These are phyloP conservation scores for Hydrocynus forskahlii DNA, from an alignment of 2,797 vertebrate genomes.

Conservation along the genomic window DNA sequence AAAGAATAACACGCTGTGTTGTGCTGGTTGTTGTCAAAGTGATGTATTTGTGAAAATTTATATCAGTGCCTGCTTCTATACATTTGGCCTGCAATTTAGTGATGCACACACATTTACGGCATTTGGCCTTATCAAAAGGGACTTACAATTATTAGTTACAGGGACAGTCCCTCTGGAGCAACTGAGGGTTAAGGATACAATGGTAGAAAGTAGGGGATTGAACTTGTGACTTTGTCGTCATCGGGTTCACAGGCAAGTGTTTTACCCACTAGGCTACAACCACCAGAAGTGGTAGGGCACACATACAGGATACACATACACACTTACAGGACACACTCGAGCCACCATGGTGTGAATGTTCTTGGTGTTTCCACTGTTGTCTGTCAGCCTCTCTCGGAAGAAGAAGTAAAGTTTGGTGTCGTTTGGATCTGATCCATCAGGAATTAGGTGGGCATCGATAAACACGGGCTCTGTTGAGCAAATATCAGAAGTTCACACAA, in stretches of 20 bases:
- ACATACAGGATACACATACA: constrained; percentile 55
- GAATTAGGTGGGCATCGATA: constrained; percentile 93
- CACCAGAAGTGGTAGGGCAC: too few species aligned
- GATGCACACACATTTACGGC: too few species aligned
- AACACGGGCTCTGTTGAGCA: constrained; percentile 88
- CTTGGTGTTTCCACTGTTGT: constrained; percentile 92
- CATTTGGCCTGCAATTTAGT: not conserved
- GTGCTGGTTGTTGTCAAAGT: too few species aligned
- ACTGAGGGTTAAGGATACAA: too few species aligned
- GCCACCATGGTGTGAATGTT: constrained; percentile 97
- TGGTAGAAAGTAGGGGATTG: too few species aligned
- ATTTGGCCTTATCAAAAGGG: too few species aligned
- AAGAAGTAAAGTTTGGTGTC: constrained; percentile 97
- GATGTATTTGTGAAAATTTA: not conserved
- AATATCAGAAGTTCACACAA: not conserved
- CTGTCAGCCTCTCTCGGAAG: constrained; percentile 92
- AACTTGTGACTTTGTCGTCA: too few species aligned
- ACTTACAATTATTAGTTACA: too few species aligned
- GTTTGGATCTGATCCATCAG: constrained; percentile 93
- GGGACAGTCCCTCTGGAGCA: too few species aligned
- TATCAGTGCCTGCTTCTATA: not conserved
- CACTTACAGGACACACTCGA: constrained; percentile 94
- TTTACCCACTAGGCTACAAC: too few species aligned
- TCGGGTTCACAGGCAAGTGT: too few species aligned
- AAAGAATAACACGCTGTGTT: too few species aligned